These are phyloP conservation scores for Antheraea assamensis DNA, from an alignment of 2,888 invertebrate genomes.

Conservation along the genomic window DNA sequence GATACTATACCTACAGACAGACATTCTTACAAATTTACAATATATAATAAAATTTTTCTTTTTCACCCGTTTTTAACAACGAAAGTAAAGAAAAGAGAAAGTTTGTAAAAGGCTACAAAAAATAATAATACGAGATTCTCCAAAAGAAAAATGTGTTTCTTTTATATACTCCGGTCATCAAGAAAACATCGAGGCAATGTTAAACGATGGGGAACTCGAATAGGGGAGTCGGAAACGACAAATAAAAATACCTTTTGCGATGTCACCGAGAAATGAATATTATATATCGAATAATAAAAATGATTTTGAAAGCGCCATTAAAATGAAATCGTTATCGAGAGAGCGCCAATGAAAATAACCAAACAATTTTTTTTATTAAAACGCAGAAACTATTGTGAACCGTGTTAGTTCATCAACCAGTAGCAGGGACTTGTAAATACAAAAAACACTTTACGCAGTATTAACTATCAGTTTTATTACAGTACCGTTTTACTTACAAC, in stretches of 20 bases:
- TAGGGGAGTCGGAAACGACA: neutral
- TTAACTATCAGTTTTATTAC: too few species aligned
- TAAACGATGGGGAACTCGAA: neutral
- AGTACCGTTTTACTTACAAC: too few species aligned
- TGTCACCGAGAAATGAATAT: constrained; percentile 2
- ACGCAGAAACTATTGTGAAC: too few species aligned
- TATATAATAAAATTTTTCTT: neutral
- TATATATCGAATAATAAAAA: neutral
- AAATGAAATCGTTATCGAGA: neutral
- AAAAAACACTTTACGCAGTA: too few species aligned
- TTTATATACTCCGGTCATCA: neutral
- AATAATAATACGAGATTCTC: neutral
- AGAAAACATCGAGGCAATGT: neutral
- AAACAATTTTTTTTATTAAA: neutral
- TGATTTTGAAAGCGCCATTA: neutral
- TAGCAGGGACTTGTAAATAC: too few species aligned
- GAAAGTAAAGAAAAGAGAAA: neutral
- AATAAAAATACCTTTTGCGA: constrained; percentile 12
- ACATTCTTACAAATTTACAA: too few species aligned
- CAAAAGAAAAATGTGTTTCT: neutral
- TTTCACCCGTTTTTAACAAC: neutral
- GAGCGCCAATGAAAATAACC: neutral
- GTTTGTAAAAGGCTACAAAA: neutral
- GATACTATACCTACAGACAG: too few species aligned
- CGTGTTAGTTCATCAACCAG: too few species aligned